Base-by-base conservation (phyloP, 2,113 vertebrate species). In the Sarotherodon lohbergeri region DNA sequence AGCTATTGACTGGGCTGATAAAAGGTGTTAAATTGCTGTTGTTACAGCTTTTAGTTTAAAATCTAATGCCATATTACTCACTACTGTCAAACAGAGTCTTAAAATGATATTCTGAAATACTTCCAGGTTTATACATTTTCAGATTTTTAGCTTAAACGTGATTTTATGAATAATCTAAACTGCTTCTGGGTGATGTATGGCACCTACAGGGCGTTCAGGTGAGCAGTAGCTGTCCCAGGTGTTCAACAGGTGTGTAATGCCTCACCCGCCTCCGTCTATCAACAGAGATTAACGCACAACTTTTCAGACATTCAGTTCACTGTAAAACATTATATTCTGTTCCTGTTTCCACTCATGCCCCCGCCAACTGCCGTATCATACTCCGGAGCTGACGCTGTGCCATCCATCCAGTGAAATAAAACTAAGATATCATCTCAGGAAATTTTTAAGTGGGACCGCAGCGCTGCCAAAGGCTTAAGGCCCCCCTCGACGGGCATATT, bases 401-500 rank as follows among this genome's bases (percentile, higher is more conserved):
- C 73, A 78, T 86, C 90, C 81, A 34, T 84, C 63, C 66, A 16
- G 46, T 7, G 41, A 86, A 92, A 83, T 68, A 16, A 83, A 87
- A 86, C 82, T 80, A 55, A 29, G 80, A 86, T 73, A 88, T 86
- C 32, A 86, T 88, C 82, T 83, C 71, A 82, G 85, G 88, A 89
- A 86, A 86, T 82, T 50, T 88, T 85, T 54, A 87, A 93, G 90
- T 68, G 76, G 88, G 88, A 29, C 87, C 16, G 86, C 46, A 46
- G 90, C 80, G 81, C 86, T 48, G 85, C 92, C 88, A 90, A 88
- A 80, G 89, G 80, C 90, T 89, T 78, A 57, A 73, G 41, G 24
- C 84, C 83, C 82, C 85, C 54, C 79, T 91, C 34, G 48, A 36
- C 73, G 90, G 90, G 86, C 87, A 93, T 90, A 91, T 92, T n/a